These are phyloP conservation scores for Poicephalus gulielmi DNA, from an alignment of 2,113 vertebrate genomes.

Conservation along the genomic window DNA sequence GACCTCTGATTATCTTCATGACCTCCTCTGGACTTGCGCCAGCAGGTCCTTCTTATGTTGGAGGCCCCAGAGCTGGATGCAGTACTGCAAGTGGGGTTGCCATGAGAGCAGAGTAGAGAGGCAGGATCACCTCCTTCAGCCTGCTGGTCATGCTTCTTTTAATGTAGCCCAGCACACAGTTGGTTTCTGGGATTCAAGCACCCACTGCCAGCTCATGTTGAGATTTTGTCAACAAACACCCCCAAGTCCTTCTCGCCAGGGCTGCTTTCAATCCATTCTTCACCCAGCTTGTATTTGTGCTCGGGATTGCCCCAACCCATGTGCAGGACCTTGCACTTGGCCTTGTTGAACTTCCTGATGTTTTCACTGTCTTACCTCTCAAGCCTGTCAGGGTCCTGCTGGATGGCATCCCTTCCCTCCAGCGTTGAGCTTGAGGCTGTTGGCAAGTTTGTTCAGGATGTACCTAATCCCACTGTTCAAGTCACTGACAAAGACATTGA, in stretches of 20 bases:
- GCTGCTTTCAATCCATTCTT: background rate
- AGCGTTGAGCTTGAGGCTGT: background rate
- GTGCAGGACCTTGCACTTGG: background rate
- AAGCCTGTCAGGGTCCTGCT: background rate
- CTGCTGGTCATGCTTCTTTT: background rate
- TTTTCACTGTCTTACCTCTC: background rate
- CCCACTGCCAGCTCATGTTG: background rate
- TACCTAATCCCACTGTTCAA: background rate
- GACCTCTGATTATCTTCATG: background rate
- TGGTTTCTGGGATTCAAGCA: background rate
- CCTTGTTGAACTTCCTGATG: background rate
- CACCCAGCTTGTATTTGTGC: background rate
- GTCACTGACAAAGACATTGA: background rate
- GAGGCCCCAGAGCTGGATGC: background rate
- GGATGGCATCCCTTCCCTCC: background rate
- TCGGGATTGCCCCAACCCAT: background rate
- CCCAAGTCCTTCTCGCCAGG: background rate
- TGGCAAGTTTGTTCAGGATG: background rate
- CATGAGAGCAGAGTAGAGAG: background rate
- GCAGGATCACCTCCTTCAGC: background rate
- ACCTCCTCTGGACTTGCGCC: background rate
- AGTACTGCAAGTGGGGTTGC: background rate
- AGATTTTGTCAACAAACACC: background rate
- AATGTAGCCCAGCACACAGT: background rate
- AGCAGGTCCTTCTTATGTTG: background rate